Evolutionary conservation across 2,797 vertebrate species (phyloP).

Genomic region (Neopelma chrysocephalum): DNA sequence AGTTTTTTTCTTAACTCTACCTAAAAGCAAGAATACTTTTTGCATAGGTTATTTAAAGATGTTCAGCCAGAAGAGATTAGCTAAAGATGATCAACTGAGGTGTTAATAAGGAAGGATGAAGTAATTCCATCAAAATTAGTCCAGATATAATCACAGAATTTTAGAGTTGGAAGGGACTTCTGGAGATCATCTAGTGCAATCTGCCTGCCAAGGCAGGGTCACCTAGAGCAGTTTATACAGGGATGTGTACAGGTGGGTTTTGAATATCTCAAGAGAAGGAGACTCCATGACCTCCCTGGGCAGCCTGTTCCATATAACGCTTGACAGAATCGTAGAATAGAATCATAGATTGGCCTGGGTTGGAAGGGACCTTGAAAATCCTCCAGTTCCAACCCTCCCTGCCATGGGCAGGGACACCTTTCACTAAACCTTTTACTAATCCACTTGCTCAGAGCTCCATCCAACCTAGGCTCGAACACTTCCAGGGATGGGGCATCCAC

Average conservation of each 20-base stretch:
- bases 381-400: neutral
- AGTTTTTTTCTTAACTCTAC: neutral
- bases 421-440: neutral
- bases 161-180: neutral
- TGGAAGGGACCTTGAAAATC: neutral
- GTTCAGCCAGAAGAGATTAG: neutral
- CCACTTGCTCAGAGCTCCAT: neutral
- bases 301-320: neutral
- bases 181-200: neutral
- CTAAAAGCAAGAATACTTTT: neutral
- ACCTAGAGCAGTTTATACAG: neutral
- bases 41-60: neutral
- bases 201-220: neutral
- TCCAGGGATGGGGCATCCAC: neutral
- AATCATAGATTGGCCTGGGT: neutral
- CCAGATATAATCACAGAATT: neutral
- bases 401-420: neutral
- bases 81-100: neutral
- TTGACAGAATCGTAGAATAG: neutral
- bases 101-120: neutral
- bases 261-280: neutral
- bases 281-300: neutral
- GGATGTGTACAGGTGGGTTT: neutral
- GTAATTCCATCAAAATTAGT: neutral
- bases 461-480: neutral